These are phyloP conservation scores for Caranx melampygus DNA, from an alignment of 2,113 vertebrate genomes.

Conservation along the genomic window DNA sequence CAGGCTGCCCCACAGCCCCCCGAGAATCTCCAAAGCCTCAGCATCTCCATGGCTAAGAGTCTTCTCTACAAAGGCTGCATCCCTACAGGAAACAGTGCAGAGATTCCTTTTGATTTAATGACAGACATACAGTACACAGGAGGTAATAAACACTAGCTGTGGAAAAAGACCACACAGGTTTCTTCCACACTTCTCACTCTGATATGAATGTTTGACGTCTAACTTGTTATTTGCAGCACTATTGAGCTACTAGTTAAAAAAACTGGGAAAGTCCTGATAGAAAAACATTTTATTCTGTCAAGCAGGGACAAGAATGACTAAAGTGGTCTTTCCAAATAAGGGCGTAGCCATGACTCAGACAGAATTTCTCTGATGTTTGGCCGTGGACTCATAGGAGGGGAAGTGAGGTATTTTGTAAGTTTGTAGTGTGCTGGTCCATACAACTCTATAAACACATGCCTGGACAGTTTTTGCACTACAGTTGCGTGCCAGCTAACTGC, in stretches of 20 bases:
- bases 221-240: neutral
- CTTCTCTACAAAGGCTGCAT: slow-evolving; percentile 72
- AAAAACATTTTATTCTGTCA: slow-evolving; percentile 11
- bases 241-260: neutral
- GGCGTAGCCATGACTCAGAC: slow-evolving; percentile 36
- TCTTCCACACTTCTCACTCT: neutral
- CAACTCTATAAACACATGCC: slow-evolving; percentile 1
- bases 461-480: slow-evolving; percentile 16
- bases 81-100: slow-evolving; percentile 72
- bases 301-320: slow-evolving; percentile 28
- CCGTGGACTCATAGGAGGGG: neutral
- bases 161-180: neutral
- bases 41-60: slow-evolving; percentile 52
- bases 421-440: slow-evolving; percentile 35
- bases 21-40: slow-evolving; percentile 80
- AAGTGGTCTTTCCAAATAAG: slow-evolving; percentile 10
- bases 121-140: neutral
- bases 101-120: slow-evolving; percentile 9
- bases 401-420: slow-evolving; percentile 25
- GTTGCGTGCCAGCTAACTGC: slow-evolving; percentile 1
- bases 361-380: slow-evolving; percentile 19
- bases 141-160: slow-evolving; percentile 13
- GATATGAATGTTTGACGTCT: neutral
- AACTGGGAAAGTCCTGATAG: slow-evolving; percentile 11
- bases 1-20: slow-evolving; percentile 76